phyloP scores from a whole-genome alignment of 2,113 vertebrate genomes.

The Mobula hypostoma region DNA sequence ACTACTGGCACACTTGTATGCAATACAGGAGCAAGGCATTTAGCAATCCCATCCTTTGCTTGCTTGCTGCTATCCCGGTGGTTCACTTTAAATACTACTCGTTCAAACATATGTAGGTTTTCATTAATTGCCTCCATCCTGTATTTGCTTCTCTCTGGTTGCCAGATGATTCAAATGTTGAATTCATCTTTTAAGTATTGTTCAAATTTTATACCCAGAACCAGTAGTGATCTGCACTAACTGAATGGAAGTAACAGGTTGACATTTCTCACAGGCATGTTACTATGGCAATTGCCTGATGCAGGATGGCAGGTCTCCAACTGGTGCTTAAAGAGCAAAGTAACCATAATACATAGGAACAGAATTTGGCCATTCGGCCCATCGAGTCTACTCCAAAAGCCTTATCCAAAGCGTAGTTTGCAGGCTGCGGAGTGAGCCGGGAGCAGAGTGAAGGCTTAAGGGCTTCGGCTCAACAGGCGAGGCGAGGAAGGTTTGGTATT shows the following conservation, averaged over 20 bases:
- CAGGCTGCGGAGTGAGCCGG: too few species aligned
- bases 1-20: not conserved
- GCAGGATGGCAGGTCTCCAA: not conserved
- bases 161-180: not conserved
- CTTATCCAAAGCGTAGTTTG: too few species aligned
- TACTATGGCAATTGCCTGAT: not conserved
- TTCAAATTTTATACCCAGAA: not conserved
- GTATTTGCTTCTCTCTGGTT: not conserved
- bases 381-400: not conserved
- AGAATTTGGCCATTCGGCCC: too few species aligned
- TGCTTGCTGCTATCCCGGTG: not conserved
- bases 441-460: too few species aligned
- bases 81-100: not conserved
- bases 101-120: not conserved
- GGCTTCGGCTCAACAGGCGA: too few species aligned
- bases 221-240: not conserved
- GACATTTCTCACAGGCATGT: not conserved
- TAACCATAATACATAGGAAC: not conserved
- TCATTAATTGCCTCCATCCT: not conserved
- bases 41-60: not conserved
- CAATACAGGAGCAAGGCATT: not conserved
- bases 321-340: not conserved
- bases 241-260: not conserved
- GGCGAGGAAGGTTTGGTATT: too few species aligned
- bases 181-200: not conserved